Percentiles rank a stretch among this genome's conserved stretches.
These are phyloP conservation scores for Oncorhynchus clarkii DNA, from an alignment of 2,113 vertebrate species.

Conservation along the genomic window DNA sequence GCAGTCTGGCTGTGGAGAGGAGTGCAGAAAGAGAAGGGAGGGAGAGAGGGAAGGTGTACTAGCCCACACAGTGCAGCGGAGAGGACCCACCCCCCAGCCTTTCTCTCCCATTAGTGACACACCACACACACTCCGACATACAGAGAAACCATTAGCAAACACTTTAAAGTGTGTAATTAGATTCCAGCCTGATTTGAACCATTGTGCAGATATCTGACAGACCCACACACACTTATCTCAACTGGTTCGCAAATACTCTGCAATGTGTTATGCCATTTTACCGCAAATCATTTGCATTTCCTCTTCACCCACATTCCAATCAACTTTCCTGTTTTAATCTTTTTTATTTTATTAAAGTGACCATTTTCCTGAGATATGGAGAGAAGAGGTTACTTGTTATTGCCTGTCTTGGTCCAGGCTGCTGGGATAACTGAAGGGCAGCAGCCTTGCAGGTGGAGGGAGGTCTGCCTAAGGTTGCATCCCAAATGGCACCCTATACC, in stretches of 20 bases:
- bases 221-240: constrained; percentile 47
- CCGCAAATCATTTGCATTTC: neutral
- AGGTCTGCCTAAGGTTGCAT: neutral
- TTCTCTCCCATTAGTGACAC: constrained; percentile 54
- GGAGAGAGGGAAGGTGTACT: constrained; percentile 1
- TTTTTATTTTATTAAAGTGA: constrained; percentile 33
- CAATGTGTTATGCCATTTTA: constrained; percentile 33
- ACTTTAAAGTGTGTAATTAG: constrained; percentile 68
- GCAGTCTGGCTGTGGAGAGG: neutral
- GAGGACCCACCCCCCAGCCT: constrained; percentile 44
- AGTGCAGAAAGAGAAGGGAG: neutral
- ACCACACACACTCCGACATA: constrained; percentile 40
- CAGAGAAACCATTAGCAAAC: constrained; percentile 59
- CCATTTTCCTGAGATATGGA: neutral
- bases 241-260: constrained; percentile 44
- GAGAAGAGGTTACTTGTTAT: constrained; percentile 47
- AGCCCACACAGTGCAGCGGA: constrained; percentile 20
- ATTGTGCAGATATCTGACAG: constrained; percentile 52
- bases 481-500: no score
- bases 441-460: constrained; percentile 33
- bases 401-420: constrained; percentile 13
- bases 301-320: neutral
- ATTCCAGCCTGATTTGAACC: constrained; percentile 60
- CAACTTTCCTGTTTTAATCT: neutral
- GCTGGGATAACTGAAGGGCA: constrained; percentile 39